Conservation (phyloP, 2,113 vertebrate species). For the Epinephelus moara region DNA sequence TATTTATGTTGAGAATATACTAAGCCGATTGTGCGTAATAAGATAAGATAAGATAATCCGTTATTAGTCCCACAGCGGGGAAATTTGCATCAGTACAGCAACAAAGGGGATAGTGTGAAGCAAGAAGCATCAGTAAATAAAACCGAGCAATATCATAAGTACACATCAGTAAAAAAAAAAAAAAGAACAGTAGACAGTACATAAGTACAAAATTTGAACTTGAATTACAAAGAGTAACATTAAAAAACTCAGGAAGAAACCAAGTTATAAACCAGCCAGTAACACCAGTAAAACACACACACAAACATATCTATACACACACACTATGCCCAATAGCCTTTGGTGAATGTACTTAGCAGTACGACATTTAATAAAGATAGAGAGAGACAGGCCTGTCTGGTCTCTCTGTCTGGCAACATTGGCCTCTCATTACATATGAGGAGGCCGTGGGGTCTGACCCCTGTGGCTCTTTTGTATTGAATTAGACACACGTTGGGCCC, state of each 20-base stretch:
- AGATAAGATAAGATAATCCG: too few relatives aligned
- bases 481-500: slow-evolving; percentile 54
- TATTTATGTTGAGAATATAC: not conserved
- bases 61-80: too few relatives aligned
- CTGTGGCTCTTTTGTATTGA: slow-evolving; percentile 50
- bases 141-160: too few relatives aligned
- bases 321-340: slow-evolving; percentile 27
- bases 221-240: not conserved
- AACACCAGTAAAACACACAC: slow-evolving; percentile 9
- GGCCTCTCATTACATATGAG: slow-evolving; percentile 51
- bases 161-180: too few relatives aligned
- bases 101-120: too few relatives aligned
- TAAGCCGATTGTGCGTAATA: not conserved
- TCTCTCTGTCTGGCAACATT: slow-evolving; percentile 49
- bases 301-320: not conserved
- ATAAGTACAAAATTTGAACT: not conserved
- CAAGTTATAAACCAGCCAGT: slow-evolving; percentile 17
- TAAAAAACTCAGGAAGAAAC: not conserved
- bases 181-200: too few relatives aligned
- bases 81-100: too few relatives aligned
- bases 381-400: slow-evolving; percentile 56
- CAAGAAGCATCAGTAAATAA: too few relatives aligned
- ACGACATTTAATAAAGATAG: slow-evolving; percentile 52
- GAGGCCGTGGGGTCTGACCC: slow-evolving; percentile 42
- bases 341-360: slow-evolving; percentile 44